Base-by-base conservation (phyloP, 2,797 vertebrate genomes). In the Fratercula arctica region DNA sequence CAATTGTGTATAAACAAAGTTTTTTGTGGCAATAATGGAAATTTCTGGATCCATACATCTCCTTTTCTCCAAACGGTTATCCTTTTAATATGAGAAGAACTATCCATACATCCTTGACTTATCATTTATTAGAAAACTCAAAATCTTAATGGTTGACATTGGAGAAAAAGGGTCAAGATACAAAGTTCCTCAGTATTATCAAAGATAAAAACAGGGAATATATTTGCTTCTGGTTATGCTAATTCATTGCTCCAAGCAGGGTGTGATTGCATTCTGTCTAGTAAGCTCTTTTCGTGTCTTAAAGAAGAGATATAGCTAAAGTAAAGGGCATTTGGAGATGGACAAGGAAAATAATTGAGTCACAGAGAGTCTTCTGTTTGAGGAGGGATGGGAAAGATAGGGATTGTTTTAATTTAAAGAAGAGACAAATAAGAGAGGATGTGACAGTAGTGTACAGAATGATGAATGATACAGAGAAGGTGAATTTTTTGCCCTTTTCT, bases 321-420 rank as follows among this genome's bases (percentile, higher is more conserved):
- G 77, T 80, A 89, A 95, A 92, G 74, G 83, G 61, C 76, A 86
- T 60, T 90, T 93, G 80, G 73, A 91, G 89, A 88, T 90, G 80
- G 85, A 75, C 94, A 86, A 56, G 69, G 67, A 63, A 95, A 95
- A 80, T 91, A 91, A 94, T 85, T 94, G 94, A 93, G 84, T 88
- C 87, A 86, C 53, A 48, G 61, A 68, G 78, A 76, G 19, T 84
- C 67, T 91, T 86, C 69, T 95, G 61, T 95, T 93, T 95, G 89
- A 93, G 79, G 46, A 94, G 51, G 91, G 85, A 69, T 89, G 59
- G 89, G 67, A 74, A 75, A 78, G 88, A 81, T 94, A 89, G 82
- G 43, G 69, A 28, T 93, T 91, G 80, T 79, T 96, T 93, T 91
- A 94, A 90, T 96, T 91, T 95, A 84, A 83, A 87, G 85, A 85